These are phyloP conservation scores for Cinara cedri DNA, from an alignment of 2,888 invertebrate species.

Conservation along the genomic window DNA sequence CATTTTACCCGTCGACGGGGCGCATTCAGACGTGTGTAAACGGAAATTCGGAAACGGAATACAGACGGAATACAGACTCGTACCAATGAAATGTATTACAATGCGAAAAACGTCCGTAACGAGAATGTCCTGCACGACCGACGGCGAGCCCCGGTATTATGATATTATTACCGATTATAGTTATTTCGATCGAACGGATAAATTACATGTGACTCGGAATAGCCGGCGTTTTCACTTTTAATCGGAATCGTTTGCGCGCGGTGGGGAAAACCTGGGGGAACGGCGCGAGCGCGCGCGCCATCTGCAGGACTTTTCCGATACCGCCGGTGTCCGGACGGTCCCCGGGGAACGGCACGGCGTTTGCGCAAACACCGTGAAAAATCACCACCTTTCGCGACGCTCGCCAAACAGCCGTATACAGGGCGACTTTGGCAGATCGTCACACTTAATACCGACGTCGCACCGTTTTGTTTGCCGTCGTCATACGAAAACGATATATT, in stretches of 20 bases:
- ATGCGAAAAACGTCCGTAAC: neutral
- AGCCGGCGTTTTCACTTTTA: conserved; percentile 52
- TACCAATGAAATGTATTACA: too few species aligned
- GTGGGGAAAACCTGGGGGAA: conserved; percentile 13
- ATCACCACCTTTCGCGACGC: neutral
- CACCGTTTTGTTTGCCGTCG: too few species aligned
- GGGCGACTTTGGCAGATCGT: too few species aligned
- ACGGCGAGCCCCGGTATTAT: too few species aligned
- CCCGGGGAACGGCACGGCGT: neutral
- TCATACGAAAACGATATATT: too few species aligned
- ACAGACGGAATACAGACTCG: neutral
- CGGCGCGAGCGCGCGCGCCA: neutral
- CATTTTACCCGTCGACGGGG: neutral
- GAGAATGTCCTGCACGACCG: too few species aligned
- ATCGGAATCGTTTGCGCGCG: neutral
- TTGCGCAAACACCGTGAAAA: conserved; percentile 24
- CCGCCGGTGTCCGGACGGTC: neutral
- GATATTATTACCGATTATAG: neutral
- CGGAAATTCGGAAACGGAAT: neutral
- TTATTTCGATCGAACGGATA: neutral
- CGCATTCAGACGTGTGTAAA: too few species aligned
- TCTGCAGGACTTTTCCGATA: conserved; percentile 6
- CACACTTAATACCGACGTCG: neutral
- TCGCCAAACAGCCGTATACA: neutral
- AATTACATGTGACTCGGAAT: conserved; percentile 23